These are phyloP conservation scores for Mallotus villosus DNA, from an alignment of 2,797 vertebrate genomes.

Conservation along the genomic window DNA sequence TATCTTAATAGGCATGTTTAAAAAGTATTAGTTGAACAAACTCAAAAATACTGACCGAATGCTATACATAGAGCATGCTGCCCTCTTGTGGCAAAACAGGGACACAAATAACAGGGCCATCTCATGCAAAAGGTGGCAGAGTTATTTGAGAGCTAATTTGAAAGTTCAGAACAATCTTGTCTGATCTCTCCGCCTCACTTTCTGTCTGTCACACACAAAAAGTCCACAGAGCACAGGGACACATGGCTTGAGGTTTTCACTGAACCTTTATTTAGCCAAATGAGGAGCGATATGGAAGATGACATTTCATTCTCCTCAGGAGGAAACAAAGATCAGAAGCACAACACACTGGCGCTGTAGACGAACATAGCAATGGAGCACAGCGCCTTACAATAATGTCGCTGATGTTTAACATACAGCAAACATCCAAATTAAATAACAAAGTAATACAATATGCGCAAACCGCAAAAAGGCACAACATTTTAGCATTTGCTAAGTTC, in stretches of 20 bases:
- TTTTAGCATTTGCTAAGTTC: no score
- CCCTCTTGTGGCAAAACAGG: background rate
- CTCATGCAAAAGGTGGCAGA: background rate
- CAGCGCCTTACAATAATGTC: background rate
- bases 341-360: background rate
- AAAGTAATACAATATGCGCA: constrained; percentile 4
- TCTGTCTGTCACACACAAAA: no score
- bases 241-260: background rate
- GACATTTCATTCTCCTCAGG: no score
- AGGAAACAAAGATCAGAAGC: background rate
- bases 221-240: background rate
- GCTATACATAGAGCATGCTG: background rate
- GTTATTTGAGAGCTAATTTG: no score
- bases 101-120: background rate
- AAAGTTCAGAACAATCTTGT: no score
- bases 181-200: background rate
- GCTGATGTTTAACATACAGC: background rate
- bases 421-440: background rate
- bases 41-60: no score
- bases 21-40: no score
- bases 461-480: no score
- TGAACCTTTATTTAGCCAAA: background rate
- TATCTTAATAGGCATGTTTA: no score
- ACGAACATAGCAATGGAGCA: no score
- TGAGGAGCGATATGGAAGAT: no score